phyloP scores from a whole-genome alignment of 2,888 invertebrate species.

The Caenorhabditis sp. region DNA sequence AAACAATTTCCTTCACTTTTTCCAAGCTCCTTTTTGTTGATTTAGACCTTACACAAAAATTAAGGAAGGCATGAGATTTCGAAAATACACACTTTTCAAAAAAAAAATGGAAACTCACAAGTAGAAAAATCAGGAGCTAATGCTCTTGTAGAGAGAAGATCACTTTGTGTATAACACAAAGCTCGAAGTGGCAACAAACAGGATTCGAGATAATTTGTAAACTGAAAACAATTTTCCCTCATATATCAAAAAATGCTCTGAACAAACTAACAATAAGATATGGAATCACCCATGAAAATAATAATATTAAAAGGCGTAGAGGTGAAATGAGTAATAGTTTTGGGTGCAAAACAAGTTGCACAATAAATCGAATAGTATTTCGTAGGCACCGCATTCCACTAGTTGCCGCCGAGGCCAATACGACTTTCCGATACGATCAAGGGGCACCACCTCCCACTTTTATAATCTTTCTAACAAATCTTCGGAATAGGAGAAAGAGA shows the following conservation, averaged over 20 bases:
- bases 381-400: conserved; percentile 34
- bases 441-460: conserved; percentile 2
- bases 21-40: no score
- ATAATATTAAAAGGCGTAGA: conserved; percentile 48
- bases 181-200: conserved; percentile 65
- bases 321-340: conserved; percentile 47
- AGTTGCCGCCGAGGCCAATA: conserved; percentile 2
- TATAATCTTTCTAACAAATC: not conserved
- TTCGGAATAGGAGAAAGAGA: not conserved
- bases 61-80: no score
- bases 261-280: conserved; percentile 62
- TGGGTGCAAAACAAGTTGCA: conserved; percentile 39
- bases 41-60: no score
- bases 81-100: no score
- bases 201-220: conserved; percentile 68
- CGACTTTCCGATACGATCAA: conserved; percentile 24
- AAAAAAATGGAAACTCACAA: conserved; percentile 36
- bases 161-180: conserved; percentile 68
- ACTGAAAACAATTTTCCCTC: conserved; percentile 44
- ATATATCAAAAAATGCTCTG: not conserved
- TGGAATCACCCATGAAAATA: conserved; percentile 67
- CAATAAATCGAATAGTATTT: conserved; percentile 23
- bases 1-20: no score
- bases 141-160: conserved; percentile 61
- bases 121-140: conserved; percentile 52